A percentile compares a stretch with the other conserved stretches of the same genome.
Conservation (phyloP, 1,140 invertebrate genomes). For the Ceratitis capitata region DNA sequence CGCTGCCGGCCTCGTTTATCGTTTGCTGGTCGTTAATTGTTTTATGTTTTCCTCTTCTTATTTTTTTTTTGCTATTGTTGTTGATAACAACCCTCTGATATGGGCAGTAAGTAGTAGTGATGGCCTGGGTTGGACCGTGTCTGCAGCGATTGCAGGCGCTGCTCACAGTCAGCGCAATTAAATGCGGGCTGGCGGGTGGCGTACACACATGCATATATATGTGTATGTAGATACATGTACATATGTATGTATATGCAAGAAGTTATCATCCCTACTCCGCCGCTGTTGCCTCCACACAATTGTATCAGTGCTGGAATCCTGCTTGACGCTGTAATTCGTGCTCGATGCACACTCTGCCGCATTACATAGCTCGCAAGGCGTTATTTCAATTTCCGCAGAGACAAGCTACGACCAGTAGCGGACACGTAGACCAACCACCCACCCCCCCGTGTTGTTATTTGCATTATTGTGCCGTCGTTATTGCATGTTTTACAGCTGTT, state of each 20-base stretch:
- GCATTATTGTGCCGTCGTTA: conserved; percentile 1
- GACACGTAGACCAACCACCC: too few species aligned
- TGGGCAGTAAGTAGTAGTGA: background rate
- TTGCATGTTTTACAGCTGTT: conserved; percentile 2
- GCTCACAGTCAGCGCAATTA: conserved; percentile 15
- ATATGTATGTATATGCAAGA: background rate
- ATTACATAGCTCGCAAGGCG: background rate
- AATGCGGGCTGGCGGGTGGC: background rate
- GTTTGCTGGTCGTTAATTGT: background rate
- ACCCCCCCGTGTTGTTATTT: background rate
- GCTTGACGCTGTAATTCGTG: background rate
- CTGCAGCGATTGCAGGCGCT: background rate
- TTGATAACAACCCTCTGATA: conserved; percentile 27
- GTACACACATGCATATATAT: background rate
- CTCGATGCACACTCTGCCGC: background rate
- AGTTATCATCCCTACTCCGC: too few species aligned
- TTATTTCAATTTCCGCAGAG: background rate
- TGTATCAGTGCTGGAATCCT: background rate
- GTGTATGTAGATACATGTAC: background rate
- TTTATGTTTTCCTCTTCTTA: background rate
- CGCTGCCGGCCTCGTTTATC: background rate
- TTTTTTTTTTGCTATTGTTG: background rate
- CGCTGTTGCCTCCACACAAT: background rate
- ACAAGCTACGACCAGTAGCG: background rate
- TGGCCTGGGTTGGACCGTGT: background rate